Evolutionary conservation across 2,888 invertebrate species (phyloP), one percentile per base, ranked within the genome.

Genomic region (Melangyna quadrimaculata): DNA sequence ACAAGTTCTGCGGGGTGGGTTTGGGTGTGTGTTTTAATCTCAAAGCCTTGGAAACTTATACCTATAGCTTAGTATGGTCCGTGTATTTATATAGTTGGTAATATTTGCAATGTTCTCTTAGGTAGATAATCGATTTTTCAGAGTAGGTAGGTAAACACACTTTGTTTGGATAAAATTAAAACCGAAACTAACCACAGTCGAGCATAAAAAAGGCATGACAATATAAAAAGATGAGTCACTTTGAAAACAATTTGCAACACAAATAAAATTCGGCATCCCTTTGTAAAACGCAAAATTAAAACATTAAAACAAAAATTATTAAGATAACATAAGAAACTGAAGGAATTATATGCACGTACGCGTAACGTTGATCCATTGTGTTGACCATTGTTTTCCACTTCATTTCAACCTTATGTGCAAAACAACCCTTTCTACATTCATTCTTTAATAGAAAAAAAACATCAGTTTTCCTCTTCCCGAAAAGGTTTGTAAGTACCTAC

Each of bases 81-180:
- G 7, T 43, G 29, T 40, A 40, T 29, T 14, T 45, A 35, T 22
- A n/a, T n/a, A 75, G 70, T 40, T 67, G 22, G 37, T 69, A 73
- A 73, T 83, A 78, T 83, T 83, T 83, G 73, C 43, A 43, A 53
- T 55, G 63, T 65, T 63, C 78, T 83, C 40, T 19, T 63, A 70
- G 32, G 10, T 65, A 70, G 32, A 9, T 65, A 83, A 78, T 78
- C 61, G 73, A 43, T 73, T 78, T 45, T 51, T 35, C 9, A 59
- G 19, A 22, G 37, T 35, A n/a, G n/a, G n/a, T n/a, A n/a, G n/a
- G n/a, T n/a, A 35, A 1, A 51, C 48, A 17, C 61, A 72, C 59
- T 45, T 32, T 40, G 14, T 24, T 43, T 27, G 17, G 37, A 43
- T 7, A 32, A 27, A 51, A n/a, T n/a, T n/a, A 51, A 45, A 5